These are phyloP conservation scores for Drosophila pectinifera DNA, from an alignment of 1,140 invertebrate species.

Conservation along the genomic window DNA sequence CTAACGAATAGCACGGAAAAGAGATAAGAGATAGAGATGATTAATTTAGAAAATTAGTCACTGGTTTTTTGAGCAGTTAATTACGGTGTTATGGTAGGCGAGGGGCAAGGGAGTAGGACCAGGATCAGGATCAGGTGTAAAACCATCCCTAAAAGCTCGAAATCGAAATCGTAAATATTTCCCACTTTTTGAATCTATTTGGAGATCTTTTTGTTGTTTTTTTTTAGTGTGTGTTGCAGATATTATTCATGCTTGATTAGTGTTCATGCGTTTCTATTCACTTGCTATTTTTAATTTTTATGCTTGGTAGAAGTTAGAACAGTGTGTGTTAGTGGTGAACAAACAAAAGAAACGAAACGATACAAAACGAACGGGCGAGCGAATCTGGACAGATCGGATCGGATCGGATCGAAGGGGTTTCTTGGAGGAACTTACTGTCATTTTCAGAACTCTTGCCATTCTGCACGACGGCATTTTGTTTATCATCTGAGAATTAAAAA, in stretches of 20 bases:
- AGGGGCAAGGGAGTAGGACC: constrained; percentile 1
- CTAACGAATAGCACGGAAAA: constrained; percentile 42
- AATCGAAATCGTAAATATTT: constrained; percentile 29
- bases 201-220: not conserved
- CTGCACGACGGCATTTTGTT: constrained; percentile 80
- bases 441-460: constrained; percentile 82
- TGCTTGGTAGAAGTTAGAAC: constrained; percentile 10
- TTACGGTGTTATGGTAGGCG: constrained; percentile 9
- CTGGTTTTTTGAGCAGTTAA: constrained; percentile 16
- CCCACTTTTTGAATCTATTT: constrained; percentile 2
- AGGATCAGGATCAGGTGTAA: constrained; percentile 23
- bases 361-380: constrained; percentile 12
- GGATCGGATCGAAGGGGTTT: constrained; percentile 25
- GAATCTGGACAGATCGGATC: constrained; percentile 17
- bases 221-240: constrained; percentile 11
- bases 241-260: constrained; percentile 38
- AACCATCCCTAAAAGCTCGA: constrained; percentile 6
- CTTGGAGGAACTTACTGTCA: constrained; percentile 76
- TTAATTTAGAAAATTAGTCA: constrained; percentile 64
- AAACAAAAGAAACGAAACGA: constrained; percentile 12
- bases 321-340: constrained; percentile 37
- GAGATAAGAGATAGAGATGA: constrained; percentile 42
- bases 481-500: constrained; percentile 84
- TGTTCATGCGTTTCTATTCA: constrained; percentile 40
- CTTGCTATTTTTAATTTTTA: constrained; percentile 26